Conservation (phyloP, 1,140 invertebrate species). For the Pissodes strobi region DNA sequence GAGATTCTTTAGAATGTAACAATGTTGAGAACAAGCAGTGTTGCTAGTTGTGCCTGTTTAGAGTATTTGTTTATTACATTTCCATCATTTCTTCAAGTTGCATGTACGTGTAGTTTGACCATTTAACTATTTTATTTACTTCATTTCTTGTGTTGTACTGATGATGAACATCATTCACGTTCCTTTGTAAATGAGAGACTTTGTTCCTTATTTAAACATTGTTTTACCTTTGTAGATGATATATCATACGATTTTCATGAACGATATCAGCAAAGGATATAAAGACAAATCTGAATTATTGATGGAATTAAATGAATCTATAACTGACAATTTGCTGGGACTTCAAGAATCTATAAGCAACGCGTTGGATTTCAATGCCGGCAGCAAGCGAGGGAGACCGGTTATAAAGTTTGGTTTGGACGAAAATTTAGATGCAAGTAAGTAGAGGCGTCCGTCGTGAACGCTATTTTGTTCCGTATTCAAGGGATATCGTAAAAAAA, state of each 20-base stretch:
- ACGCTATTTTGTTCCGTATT: neutral
- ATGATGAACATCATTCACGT: too few species aligned
- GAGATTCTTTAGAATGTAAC: too few species aligned
- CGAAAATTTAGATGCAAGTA: conserved; percentile 48
- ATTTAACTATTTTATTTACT: too few species aligned
- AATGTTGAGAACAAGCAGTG: too few species aligned
- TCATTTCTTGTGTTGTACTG: too few species aligned
- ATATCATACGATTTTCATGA: conserved; percentile 46
- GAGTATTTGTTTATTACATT: too few species aligned
- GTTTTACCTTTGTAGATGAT: conserved; percentile 49
- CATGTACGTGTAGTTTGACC: too few species aligned
- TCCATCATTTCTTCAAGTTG: too few species aligned
- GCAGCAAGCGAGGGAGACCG: conserved; percentile 36
- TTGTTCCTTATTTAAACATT: too few species aligned
- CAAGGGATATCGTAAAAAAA: too few species aligned
- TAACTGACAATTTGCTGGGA: conserved; percentile 43
- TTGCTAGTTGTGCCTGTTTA: too few species aligned
- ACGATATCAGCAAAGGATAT: conserved; percentile 43
- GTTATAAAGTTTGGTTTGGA: conserved; percentile 48
- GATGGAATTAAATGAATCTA: conserved; percentile 36
- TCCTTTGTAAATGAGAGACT: too few species aligned
- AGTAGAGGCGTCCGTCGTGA: conserved; percentile 9
- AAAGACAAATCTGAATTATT: conserved; percentile 38
- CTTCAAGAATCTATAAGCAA: conserved; percentile 47
- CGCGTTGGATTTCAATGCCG: conserved; percentile 48